phyloP scores from a whole-genome alignment of 1,140 invertebrate species.

The Euwallacea fornicatus region DNA sequence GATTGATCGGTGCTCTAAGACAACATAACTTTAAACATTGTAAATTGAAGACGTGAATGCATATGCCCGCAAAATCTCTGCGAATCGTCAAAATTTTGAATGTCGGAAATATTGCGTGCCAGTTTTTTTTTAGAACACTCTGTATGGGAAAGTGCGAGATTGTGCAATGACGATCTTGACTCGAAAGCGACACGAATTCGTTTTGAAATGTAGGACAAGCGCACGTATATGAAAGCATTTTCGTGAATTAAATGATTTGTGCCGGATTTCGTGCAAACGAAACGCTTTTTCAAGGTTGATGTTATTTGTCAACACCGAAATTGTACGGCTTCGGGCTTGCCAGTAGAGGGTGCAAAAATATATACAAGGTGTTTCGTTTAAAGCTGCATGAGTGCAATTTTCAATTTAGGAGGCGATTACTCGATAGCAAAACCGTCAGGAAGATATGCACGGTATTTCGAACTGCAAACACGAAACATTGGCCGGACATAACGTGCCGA shows the following conservation, averaged over 20 bases:
- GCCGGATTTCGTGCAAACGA: too few species aligned
- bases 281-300: too few species aligned
- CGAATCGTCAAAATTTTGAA: background rate
- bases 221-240: slow-evolving; percentile 16
- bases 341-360: too few species aligned
- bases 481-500: too few species aligned
- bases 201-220: slow-evolving; percentile 25
- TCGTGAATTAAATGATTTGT: slow-evolving; percentile 10
- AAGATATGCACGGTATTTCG: too few species aligned
- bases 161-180: slow-evolving; percentile 36
- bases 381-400: too few species aligned
- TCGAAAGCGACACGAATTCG: slow-evolving; percentile 40
- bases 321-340: too few species aligned
- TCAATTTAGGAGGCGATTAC: too few species aligned
- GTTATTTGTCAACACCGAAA: too few species aligned
- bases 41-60: background rate
- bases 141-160: slow-evolving; percentile 25
- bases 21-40: background rate
- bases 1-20: slow-evolving; percentile 21
- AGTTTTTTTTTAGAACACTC: slow-evolving; percentile 12
- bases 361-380: too few species aligned
- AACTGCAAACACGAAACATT: too few species aligned
- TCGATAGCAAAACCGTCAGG: too few species aligned
- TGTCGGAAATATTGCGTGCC: background rate
- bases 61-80: background rate